Conservation (phyloP, 1,140 invertebrate species). For the Heterodera carotae region DNA sequence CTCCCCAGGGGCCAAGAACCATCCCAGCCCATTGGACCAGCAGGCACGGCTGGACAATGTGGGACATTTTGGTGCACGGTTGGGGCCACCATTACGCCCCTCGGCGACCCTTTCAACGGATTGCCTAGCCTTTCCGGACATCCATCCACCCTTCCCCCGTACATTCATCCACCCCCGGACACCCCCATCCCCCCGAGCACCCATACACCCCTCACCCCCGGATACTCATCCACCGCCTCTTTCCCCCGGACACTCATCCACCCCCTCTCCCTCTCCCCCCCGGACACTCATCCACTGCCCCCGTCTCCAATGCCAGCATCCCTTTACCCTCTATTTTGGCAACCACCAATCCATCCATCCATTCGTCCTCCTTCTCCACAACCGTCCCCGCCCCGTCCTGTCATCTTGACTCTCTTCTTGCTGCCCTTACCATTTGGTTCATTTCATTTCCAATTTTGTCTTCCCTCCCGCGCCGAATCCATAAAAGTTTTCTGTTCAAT, state of each 20-base stretch:
- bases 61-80: background rate
- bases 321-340: background rate
- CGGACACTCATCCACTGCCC: background rate
- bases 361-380: background rate
- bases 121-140: too few relatives aligned
- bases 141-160: background rate
- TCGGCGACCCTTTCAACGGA: background rate
- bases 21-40: background rate
- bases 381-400: too few relatives aligned
- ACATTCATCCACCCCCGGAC: too few relatives aligned
- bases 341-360: background rate
- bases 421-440: background rate
- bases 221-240: too few relatives aligned
- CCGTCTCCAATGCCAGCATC: background rate
- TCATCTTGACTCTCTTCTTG: background rate
- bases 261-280: background rate
- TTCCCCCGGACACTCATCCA: conserved; percentile 6
- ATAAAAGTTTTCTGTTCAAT: background rate
- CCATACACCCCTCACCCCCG: background rate
- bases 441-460: background rate
- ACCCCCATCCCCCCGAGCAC: background rate
- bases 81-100: too few relatives aligned
- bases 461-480: background rate
- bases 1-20: background rate
- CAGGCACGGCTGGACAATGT: background rate